phyloP scores from a whole-genome alignment of 2,888 invertebrate species.

The Marronus borbonicus region DNA sequence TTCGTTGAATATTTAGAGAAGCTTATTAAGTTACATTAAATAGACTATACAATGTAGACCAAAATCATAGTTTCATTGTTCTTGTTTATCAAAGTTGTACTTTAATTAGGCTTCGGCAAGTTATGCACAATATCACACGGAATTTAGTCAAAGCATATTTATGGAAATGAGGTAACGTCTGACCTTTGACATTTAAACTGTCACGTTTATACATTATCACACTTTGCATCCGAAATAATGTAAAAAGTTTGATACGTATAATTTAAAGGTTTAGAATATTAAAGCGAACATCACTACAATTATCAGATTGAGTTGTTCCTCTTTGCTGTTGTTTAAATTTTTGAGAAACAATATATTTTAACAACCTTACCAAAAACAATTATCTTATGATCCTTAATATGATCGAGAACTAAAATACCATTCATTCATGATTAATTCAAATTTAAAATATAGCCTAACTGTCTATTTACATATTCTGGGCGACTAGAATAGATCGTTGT shows the following conservation, averaged over 20 bases:
- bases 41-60: no score
- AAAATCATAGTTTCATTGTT: neutral
- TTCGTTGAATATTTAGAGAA: neutral
- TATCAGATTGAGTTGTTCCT: no score
- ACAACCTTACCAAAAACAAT: no score
- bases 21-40: neutral
- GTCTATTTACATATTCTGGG: neutral
- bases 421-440: no score
- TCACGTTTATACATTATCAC: neutral
- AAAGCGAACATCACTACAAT: neutral
- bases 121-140: neutral
- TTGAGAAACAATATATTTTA: no score
- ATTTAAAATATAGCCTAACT: neutral
- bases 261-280: neutral
- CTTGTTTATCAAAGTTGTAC: neutral
- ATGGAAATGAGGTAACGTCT: neutral
- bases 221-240: neutral
- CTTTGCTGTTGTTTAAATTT: no score
- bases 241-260: no score
- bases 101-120: neutral
- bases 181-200: constrained; percentile 9
- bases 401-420: no score
- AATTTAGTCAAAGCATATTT: neutral
- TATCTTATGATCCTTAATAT: no score
- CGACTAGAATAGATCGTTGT: neutral